Evolutionary conservation across 2,888 invertebrate genomes (phyloP), one percentile per base, ranked within the genome.

Genomic region (Eulithis prunata): DNA sequence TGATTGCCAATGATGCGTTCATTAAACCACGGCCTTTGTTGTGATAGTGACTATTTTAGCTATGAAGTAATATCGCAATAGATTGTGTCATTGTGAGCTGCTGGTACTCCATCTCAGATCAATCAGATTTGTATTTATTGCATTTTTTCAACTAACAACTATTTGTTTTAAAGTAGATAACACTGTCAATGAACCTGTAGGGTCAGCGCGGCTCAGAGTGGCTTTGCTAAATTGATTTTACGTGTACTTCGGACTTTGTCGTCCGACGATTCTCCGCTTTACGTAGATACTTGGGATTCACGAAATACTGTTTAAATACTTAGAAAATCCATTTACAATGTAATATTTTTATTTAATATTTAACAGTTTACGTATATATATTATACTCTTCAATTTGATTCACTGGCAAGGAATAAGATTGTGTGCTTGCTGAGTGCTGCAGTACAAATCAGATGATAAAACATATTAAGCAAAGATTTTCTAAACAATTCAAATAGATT

Each of bases 211-310:
- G 87, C 84, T 87, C 85, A 85, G 82, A 86, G 85, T 84, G 83
- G 92, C 88, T 92, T 91, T 90, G 82, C 81, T 85, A 91, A 92
- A 92, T 91, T 91, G 91, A 91, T 91, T 91, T 92, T 88, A 90
- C 90, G 87, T 92, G 92, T 92, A 90, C 87, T 86, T 88, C 80
- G 84, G 87, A 87, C 81, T 88, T 85, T 84, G 83, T 75, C 78
- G 78, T 74, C 75, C 81, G 72, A 53, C 61, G 64, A 47, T 79
- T 78, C 75, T 80, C 76, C 81, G 80, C 81, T 78, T 78, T 74
- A 70, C 75, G 78, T 76, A 78, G 77, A 83, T 84, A 82, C 81
- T 85, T 79, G 55, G 78, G 79, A 82, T 88, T 81, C 81, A 80
- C 78, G 75, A 75, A 79, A 79, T 71, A 78, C 70, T 77, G 76